Percentiles rank a stretch among this genome's conserved stretches.
Conservation (phyloP, 1,140 invertebrate species). For the Macrotrachela quadricornifera region DNA sequence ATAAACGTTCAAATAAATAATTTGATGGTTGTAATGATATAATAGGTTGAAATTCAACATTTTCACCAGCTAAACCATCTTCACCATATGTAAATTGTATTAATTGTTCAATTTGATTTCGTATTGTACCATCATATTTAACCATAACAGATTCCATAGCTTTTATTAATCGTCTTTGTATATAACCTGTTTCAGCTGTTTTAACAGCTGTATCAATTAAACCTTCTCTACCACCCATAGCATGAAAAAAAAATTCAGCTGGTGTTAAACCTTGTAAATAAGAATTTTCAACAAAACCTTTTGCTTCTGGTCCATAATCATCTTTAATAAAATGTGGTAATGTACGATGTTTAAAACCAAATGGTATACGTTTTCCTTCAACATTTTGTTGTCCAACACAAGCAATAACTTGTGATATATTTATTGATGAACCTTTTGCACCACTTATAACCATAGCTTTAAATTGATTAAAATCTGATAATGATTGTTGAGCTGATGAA, state of each 20-base stretch:
- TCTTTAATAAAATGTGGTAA: slow-evolving; percentile 99
- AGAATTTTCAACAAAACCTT: slow-evolving; percentile 98
- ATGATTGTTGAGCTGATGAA: slow-evolving; percentile 88
- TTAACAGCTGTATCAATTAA: slow-evolving; percentile 99
- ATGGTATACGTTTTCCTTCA: slow-evolving; percentile 98
- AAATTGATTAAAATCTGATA: slow-evolving; percentile 97
- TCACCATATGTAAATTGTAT: slow-evolving; percentile 95
- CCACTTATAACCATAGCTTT: slow-evolving; percentile 99
- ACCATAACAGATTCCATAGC: slow-evolving; percentile 99
- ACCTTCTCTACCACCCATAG: slow-evolving; percentile 99
- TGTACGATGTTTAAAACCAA: slow-evolving; percentile 91
- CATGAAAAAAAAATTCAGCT: slow-evolving; percentile 97
- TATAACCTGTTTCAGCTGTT: slow-evolving; percentile 98
- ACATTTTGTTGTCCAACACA: slow-evolving; percentile 99
- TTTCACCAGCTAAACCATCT: slow-evolving; percentile 79
- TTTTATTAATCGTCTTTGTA: slow-evolving; percentile 96
- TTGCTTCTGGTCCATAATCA: slow-evolving; percentile 87
- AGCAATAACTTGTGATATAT: slow-evolving; percentile 99
- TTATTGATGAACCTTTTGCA: slow-evolving; percentile 98
- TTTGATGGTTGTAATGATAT: slow-evolving; percentile 87
- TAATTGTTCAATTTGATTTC: slow-evolving; percentile 37
- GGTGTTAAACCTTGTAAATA: slow-evolving; percentile 95
- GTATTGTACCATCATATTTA: slow-evolving; percentile 34
- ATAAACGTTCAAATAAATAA: slow-evolving; percentile 78
- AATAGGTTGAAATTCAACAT: slow-evolving; percentile 82